Percentiles rank a stretch among this genome's conserved stretches.
phyloP scores from a whole-genome alignment of 2,113 vertebrate species.

The Mohoua ochrocephala region DNA sequence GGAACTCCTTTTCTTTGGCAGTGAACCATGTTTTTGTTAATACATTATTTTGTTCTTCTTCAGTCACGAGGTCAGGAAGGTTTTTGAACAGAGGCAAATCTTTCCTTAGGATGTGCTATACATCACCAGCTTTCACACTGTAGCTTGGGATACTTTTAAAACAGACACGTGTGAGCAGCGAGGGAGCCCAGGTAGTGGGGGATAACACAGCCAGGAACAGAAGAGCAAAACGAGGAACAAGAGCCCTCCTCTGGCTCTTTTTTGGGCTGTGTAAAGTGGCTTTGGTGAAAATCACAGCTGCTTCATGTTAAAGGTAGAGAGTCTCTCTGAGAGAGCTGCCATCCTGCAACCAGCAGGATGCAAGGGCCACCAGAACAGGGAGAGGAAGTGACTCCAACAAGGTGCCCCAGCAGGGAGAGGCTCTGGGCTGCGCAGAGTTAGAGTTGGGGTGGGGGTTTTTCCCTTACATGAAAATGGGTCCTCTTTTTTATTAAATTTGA shows the following conservation, averaged over 20 bases:
- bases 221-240: not conserved
- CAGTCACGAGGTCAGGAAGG: conserved; percentile 64
- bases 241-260: not conserved
- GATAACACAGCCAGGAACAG: not conserved
- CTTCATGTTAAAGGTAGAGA: not conserved
- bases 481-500: not conserved
- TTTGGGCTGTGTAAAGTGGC: not conserved
- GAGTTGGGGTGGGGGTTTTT: not conserved
- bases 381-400: not conserved
- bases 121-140: conserved; percentile 12
- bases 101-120: conserved; percentile 48
- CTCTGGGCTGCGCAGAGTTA: fast-evolving
- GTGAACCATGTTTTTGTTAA: conserved; percentile 75
- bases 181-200: not conserved
- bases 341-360: not conserved
- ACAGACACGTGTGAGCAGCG: not conserved
- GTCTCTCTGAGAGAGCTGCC: not conserved
- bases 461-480: not conserved
- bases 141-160: not conserved
- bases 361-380: not conserved
- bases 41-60: conserved; percentile 76
- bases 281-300: not conserved
- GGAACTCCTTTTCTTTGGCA: conserved; percentile 81
- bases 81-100: conserved; percentile 58
- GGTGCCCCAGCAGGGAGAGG: not conserved